Conservation (phyloP, 2,113 vertebrate genomes). For the Spea bombifrons region DNA sequence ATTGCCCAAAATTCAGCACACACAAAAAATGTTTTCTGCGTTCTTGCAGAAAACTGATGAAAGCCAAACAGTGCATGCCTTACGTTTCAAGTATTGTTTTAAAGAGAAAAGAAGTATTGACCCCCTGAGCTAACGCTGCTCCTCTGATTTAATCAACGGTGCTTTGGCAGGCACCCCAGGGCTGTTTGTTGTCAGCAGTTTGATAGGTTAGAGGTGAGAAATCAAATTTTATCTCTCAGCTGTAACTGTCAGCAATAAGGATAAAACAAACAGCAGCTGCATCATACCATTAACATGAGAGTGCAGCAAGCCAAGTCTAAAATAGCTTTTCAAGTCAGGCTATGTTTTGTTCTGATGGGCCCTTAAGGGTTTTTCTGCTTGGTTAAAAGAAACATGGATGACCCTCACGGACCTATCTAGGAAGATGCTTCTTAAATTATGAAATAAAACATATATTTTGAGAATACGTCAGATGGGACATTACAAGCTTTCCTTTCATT, state of each 20-base stretch:
- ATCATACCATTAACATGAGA: constrained; percentile 34
- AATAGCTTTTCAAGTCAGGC: constrained; percentile 35
- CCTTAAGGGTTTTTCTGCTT: constrained; percentile 7
- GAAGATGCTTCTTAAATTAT: constrained; percentile 3
- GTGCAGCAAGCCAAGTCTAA: constrained; percentile 19
- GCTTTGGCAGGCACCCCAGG: background rate
- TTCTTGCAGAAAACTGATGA: background rate
- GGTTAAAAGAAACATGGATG: constrained; percentile 11
- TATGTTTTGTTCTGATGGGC: constrained; percentile 11
- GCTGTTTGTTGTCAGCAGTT: constrained; percentile 35
- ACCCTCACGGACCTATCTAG: constrained; percentile 6
- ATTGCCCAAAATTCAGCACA: too few relatives aligned
- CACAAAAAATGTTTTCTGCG: too few relatives aligned
- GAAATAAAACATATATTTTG: background rate
- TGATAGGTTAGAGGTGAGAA: constrained; percentile 43
- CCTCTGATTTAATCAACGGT: constrained; percentile 1
- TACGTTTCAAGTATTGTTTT: constrained; percentile 11
- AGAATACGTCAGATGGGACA: too few relatives aligned
- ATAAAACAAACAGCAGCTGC: constrained; percentile 42
- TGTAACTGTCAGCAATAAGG: constrained; percentile 35
- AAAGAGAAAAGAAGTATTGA: constrained; percentile 22
- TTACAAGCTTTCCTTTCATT: too few relatives aligned
- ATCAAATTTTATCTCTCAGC: constrained; percentile 39
- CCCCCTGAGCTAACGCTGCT: background rate
- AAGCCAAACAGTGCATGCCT: constrained; percentile 1